Conservation (phyloP, 2,797 vertebrate species). For the Sebastolobus altivelis region DNA sequence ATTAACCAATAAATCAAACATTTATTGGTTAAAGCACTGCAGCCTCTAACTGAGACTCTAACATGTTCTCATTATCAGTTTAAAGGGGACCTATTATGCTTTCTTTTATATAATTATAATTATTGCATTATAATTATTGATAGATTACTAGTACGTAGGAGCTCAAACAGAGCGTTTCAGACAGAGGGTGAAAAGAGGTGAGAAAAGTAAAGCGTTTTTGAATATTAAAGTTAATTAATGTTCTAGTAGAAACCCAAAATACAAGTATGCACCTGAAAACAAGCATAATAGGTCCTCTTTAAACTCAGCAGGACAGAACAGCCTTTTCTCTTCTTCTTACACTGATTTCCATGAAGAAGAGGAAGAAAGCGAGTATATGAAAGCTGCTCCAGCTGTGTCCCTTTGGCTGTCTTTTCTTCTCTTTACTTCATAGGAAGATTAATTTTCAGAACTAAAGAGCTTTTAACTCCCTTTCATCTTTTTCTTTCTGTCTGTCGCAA, state of each 20-base stretch:
- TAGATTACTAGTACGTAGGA: no score
- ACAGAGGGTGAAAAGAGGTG: no score
- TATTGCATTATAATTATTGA: no score
- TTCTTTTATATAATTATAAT: no score
- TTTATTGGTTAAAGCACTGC: neutral
- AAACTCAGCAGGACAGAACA: neutral
- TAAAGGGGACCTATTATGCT: fast-evolving
- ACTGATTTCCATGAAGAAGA: neutral
- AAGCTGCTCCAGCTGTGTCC: slow-evolving; percentile 1
- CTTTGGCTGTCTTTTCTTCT: neutral
- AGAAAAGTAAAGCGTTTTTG: no score
- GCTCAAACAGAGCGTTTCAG: no score
- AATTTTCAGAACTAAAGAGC: slow-evolving; percentile 11
- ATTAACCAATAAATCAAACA: neutral
- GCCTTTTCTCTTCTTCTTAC: neutral
- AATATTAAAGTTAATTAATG: no score
- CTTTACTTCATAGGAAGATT: neutral
- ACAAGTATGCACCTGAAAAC: no score
- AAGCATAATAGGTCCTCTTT: neutral
- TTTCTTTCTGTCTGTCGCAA: neutral
- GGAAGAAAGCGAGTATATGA: neutral
- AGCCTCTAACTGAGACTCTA: neutral
- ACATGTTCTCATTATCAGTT: neutral
- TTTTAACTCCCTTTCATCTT: slow-evolving; percentile 20
- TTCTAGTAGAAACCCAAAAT: no score